These are phyloP conservation scores for Leucopsar rothschildi DNA, from an alignment of 2,113 vertebrate species.

Conservation along the genomic window DNA sequence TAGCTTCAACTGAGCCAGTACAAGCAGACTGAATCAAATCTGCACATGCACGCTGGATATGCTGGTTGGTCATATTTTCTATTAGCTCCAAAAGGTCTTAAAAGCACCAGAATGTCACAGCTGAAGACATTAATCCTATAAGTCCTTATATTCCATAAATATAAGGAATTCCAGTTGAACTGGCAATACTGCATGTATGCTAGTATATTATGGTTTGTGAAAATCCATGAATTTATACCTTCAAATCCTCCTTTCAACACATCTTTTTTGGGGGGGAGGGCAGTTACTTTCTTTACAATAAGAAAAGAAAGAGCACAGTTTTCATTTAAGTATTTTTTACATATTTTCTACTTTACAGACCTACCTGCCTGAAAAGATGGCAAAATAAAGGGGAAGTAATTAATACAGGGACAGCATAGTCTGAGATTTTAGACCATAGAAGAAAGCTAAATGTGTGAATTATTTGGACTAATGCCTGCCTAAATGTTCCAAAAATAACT, in stretches of 20 bases:
- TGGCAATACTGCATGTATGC: not conserved
- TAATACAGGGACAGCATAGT: not conserved
- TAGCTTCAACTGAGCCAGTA: not conserved
- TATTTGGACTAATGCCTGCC: not conserved
- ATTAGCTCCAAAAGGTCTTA: not conserved
- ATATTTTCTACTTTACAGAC: not conserved
- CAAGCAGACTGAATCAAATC: not conserved
- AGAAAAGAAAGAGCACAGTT: not conserved
- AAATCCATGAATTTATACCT: not conserved
- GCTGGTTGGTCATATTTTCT: not conserved
- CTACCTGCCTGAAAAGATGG: not conserved
- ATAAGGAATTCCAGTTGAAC: not conserved
- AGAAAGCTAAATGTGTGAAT: not conserved
- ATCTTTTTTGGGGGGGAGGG: rapidly evolving
- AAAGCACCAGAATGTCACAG: not conserved
- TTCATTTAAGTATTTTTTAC: not conserved
- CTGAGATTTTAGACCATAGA: not conserved
- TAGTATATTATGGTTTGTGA: not conserved
- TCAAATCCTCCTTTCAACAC: not conserved
- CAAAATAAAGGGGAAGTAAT: not conserved
- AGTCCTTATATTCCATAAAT: no score
- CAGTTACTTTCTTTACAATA: not conserved
- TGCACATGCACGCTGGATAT: not conserved
- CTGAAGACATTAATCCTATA: not conserved
- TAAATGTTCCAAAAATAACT: not conserved